Evolutionary conservation across 2,888 invertebrate species (phyloP).

Genomic region (Lagria hirta): DNA sequence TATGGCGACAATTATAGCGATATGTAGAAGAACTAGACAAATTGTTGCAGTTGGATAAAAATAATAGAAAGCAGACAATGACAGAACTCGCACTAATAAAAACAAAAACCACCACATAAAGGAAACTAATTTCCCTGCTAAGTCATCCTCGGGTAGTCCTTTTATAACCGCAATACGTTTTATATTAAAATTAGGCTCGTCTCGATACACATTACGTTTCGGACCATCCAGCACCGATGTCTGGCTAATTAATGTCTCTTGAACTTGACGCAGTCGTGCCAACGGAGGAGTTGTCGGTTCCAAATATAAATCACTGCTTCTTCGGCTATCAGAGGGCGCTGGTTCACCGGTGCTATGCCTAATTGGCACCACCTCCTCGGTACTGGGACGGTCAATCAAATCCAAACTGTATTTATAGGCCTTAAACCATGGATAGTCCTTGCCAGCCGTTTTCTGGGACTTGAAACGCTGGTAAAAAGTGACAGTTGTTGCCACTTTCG

Average conservation of each 20-base stretch:
- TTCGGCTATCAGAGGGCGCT: slow-evolving; percentile 28
- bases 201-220: slow-evolving; percentile 26
- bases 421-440: slow-evolving; percentile 72
- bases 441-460: slow-evolving; percentile 72
- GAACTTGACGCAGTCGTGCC: slow-evolving; percentile 8
- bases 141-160: slow-evolving; percentile 75
- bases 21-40: slow-evolving; percentile 65
- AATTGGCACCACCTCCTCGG: no score
- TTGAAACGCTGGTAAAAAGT: slow-evolving; percentile 76
- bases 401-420: slow-evolving; percentile 39
- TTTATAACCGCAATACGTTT: slow-evolving; percentile 54
- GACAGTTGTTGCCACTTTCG: slow-evolving; percentile 70
- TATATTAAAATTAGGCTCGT: slow-evolving; percentile 48
- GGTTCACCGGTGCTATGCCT: slow-evolving; percentile 26
- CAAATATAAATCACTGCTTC: slow-evolving; percentile 49
- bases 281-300: slow-evolving; percentile 33
- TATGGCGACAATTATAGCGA: slow-evolving; percentile 65
- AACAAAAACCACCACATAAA: slow-evolving; percentile 80
- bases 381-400: slow-evolving; percentile 19
- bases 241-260: slow-evolving; percentile 24
- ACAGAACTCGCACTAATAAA: slow-evolving; percentile 69
- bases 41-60: slow-evolving; percentile 65
- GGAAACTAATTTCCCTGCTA: slow-evolving; percentile 66
- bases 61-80: slow-evolving; percentile 69
- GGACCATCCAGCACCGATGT: slow-evolving; percentile 39